Percentiles rank a stretch among this genome's conserved stretches.
Evolutionary conservation across 1,140 invertebrate genomes (phyloP).

Genomic region (Scaptodrosophila lebanonensis): DNA sequence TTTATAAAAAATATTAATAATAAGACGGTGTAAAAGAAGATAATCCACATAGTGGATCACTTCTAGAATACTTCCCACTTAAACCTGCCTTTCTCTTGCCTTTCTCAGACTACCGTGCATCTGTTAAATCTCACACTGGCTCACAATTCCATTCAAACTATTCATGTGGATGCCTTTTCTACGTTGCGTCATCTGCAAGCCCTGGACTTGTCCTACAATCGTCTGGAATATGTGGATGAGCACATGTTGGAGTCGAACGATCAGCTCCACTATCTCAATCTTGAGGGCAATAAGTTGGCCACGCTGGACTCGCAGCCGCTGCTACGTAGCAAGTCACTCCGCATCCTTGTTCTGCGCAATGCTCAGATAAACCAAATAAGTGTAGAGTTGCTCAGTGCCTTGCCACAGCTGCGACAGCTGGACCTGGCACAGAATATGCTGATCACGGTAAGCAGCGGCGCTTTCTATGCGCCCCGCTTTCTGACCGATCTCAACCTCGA

Average conservation of each 20-base stretch:
- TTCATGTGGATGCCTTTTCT: constrained; percentile 60
- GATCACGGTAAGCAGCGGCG: constrained; percentile 44
- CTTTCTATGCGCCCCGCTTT: constrained; percentile 44
- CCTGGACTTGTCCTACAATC: constrained; percentile 69
- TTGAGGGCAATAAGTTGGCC: constrained; percentile 67
- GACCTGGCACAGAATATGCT: constrained; percentile 65
- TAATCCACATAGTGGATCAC: neutral
- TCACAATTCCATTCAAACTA: constrained; percentile 61
- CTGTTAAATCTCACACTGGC: constrained; percentile 53
- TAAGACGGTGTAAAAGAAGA: too few relatives aligned
- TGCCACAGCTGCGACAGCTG: constrained; percentile 57
- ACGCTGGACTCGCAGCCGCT: constrained; percentile 39
- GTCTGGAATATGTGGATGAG: constrained; percentile 64
- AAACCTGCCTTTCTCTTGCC: too few relatives aligned
- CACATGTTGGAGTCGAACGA: constrained; percentile 58
- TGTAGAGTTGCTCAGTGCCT: constrained; percentile 26
- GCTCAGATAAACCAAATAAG: constrained; percentile 61
- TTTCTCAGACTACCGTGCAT: constrained; percentile 47
- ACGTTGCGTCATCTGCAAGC: constrained; percentile 41
- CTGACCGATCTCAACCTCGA: constrained; percentile 51
- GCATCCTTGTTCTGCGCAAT: constrained; percentile 56
- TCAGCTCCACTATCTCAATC: constrained; percentile 47
- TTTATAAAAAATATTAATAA: too few relatives aligned
- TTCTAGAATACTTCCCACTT: neutral
- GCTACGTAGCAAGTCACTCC: constrained; percentile 45